A percentile compares a stretch with the other conserved stretches of the same genome.
Conservation (phyloP, 2,797 vertebrate species). For the Coreius guichenoti region DNA sequence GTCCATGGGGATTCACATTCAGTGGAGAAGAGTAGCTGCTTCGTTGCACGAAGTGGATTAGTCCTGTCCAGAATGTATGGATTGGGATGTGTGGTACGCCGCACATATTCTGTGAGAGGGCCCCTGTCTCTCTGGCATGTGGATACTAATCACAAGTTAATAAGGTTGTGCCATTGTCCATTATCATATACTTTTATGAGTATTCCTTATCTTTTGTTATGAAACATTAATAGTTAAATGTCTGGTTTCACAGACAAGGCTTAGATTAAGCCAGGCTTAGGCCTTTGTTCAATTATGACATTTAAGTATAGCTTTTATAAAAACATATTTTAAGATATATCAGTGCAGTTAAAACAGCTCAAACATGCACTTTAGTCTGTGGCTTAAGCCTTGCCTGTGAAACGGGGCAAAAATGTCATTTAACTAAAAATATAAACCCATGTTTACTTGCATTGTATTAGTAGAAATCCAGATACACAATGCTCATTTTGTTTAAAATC, state of each 20-base stretch:
- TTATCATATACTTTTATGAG: no score
- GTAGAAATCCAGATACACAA: background rate
- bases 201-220: no score
- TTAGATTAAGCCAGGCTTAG: no score
- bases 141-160: conserved; percentile 44
- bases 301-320: no score
- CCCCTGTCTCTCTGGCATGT: conserved; percentile 40
- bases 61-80: conserved; percentile 31
- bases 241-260: no score
- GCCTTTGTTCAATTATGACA: no score
- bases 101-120: conserved; percentile 38
- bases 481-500: background rate
- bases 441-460: background rate
- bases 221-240: background rate
- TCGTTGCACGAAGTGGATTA: conserved; percentile 32
- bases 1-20: conserved; percentile 32
- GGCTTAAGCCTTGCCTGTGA: no score
- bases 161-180: conserved; percentile 8
- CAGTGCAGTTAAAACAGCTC: no score
- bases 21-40: conserved; percentile 37
- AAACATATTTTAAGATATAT: no score
- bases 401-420: no score
- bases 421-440: background rate
- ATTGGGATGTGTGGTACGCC: conserved; percentile 22
- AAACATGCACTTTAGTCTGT: no score